These are phyloP conservation scores for Mormyrus lacerda DNA, from an alignment of 2,113 vertebrate genomes.

Conservation along the genomic window DNA sequence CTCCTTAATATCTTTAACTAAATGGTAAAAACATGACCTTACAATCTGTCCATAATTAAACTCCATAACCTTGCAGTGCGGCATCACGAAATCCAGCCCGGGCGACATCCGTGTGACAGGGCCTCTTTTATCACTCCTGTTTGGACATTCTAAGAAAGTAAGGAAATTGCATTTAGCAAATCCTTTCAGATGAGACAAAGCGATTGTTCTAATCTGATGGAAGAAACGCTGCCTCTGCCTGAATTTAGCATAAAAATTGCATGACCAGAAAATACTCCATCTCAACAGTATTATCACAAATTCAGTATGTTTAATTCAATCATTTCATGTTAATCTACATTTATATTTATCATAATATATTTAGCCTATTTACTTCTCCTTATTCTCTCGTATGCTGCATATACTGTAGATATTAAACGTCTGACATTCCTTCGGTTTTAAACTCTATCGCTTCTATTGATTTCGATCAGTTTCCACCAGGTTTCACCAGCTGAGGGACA, in stretches of 20 bases:
- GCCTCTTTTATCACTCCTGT: not conserved
- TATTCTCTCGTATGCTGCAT: not conserved
- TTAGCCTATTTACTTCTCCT: not conserved
- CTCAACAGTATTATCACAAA: not conserved
- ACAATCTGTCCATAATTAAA: not conserved
- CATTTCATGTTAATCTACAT: not conserved
- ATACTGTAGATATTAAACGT: not conserved
- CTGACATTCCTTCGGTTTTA: not conserved
- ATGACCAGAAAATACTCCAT: not conserved
- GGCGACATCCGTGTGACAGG: not conserved
- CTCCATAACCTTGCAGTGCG: not conserved
- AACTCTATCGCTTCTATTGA: not conserved
- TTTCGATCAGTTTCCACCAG: not conserved
- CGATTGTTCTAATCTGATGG: not conserved
- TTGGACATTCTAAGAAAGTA: not conserved
- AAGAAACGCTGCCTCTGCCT: not conserved
- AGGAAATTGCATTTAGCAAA: not conserved
- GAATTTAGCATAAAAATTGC: not conserved
- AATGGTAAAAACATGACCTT: not conserved
- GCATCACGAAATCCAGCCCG: not conserved
- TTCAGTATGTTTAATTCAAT: not conserved
- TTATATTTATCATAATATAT: not conserved
- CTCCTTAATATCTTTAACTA: not conserved
- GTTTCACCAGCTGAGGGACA: not conserved
- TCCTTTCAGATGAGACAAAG: not conserved